Percentiles rank a stretch among this genome's conserved stretches.
Evolutionary conservation across 2,113 vertebrate genomes (phyloP).

Genomic region (Notarius quadriscutis): DNA sequence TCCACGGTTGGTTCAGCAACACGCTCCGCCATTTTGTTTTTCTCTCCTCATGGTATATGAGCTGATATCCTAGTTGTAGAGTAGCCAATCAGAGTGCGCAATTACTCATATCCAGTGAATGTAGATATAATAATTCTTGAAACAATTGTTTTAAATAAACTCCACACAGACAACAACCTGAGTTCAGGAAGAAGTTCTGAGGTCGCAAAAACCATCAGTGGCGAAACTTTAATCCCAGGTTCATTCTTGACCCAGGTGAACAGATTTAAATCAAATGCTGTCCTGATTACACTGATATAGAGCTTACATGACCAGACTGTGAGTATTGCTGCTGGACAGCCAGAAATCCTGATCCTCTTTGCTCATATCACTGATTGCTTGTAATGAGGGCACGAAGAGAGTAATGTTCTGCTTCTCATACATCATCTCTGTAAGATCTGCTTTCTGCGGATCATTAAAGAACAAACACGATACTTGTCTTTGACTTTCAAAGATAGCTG

Average conservation of each 20-base stretch:
- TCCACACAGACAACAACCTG: neutral
- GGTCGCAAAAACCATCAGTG: neutral
- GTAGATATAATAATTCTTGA: neutral
- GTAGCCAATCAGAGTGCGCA: too few species aligned
- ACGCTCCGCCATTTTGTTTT: too few species aligned
- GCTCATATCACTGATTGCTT: constrained; percentile 77
- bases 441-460: constrained; percentile 66
- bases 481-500: neutral
- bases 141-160: neutral
- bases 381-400: constrained; percentile 80
- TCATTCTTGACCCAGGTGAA: neutral
- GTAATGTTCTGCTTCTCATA: constrained; percentile 78
- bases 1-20: too few species aligned
- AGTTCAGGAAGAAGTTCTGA: neutral
- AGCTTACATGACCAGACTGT: constrained; percentile 80
- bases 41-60: too few species aligned
- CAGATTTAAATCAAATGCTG: neutral
- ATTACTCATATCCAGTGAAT: too few species aligned
- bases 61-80: too few species aligned
- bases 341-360: constrained; percentile 81
- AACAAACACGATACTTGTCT: neutral
- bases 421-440: constrained; percentile 69
- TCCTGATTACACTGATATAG: neutral
- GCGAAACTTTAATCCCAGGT: neutral
- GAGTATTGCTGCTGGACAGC: constrained; percentile 76